Evolutionary conservation across 2,888 invertebrate genomes (phyloP).

Genomic region (Apodemia zela): DNA sequence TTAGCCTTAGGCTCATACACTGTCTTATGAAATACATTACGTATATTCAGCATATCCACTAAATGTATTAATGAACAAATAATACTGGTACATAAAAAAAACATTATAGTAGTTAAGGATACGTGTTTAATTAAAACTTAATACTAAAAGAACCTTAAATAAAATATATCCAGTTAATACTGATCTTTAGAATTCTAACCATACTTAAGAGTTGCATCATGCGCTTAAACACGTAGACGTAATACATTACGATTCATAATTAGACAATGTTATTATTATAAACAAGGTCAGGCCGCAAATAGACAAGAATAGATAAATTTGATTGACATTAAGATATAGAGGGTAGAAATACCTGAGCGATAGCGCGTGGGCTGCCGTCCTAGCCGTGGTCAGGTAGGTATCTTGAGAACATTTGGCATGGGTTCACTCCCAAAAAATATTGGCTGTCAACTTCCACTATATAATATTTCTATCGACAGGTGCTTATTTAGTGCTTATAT

Average conservation of each 20-base stretch:
- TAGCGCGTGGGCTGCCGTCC: conserved; percentile 52
- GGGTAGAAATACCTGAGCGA: conserved; percentile 45
- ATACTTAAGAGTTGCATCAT: background rate
- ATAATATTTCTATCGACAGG: conserved; percentile 32
- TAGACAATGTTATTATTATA: conserved; percentile 44
- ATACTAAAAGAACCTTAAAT: too few species aligned
- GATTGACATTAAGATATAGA: conserved; percentile 42
- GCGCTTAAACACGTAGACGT: conserved; percentile 10
- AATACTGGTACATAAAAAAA: too few species aligned
- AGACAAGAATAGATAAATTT: conserved; percentile 40
- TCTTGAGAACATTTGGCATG: conserved; percentile 38
- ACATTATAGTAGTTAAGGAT: too few species aligned
- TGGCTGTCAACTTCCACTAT: conserved; percentile 30
- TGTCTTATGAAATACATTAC: too few species aligned
- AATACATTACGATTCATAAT: conserved; percentile 30
- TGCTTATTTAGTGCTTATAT: conserved; percentile 21
- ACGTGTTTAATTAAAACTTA: too few species aligned
- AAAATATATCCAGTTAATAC: background rate
- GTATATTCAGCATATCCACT: too few species aligned
- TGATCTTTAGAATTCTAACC: background rate
- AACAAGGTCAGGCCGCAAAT: conserved; percentile 44
- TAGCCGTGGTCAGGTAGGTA: conserved; percentile 39
- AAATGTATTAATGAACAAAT: too few species aligned
- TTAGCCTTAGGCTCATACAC: too few species aligned
- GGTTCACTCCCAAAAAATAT: conserved; percentile 32